These are phyloP conservation scores for Microtus oregoni DNA, from an alignment of 2,113 vertebrate genomes.

Conservation along the genomic window DNA sequence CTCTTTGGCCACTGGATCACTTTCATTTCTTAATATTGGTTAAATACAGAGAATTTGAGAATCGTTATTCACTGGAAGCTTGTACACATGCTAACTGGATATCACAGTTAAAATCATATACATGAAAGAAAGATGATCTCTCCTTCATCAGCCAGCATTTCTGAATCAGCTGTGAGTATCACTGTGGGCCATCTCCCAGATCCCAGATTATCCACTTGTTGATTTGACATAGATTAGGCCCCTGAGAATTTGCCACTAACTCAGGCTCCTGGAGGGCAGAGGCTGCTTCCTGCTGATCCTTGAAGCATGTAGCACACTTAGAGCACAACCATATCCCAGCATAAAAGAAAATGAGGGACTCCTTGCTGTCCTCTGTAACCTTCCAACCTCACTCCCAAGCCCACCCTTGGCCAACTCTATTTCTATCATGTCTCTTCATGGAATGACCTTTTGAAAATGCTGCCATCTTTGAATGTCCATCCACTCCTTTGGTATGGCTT, in stretches of 20 bases:
- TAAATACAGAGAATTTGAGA: slow-evolving; percentile 5
- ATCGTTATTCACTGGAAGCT: background rate
- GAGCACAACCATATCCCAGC: background rate
- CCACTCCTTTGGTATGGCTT: background rate
- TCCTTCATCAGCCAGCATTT: background rate
- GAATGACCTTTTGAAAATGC: background rate
- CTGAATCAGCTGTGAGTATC: slow-evolving; percentile 11
- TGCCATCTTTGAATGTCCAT: background rate
- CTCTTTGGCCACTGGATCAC: background rate
- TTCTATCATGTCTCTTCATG: background rate
- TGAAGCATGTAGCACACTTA: background rate
- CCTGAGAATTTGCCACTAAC: slow-evolving; percentile 43
- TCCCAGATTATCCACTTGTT: background rate
- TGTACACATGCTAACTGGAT: background rate
- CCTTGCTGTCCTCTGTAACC: background rate
- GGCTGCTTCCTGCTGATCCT: background rate
- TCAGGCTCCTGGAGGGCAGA: slow-evolving; percentile 43
- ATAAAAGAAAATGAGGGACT: background rate
- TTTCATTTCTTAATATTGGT: background rate
- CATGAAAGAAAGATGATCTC: background rate
- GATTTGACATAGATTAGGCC: slow-evolving; percentile 6
- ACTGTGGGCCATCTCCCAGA: background rate
- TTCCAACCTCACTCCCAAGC: background rate
- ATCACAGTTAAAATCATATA: background rate
- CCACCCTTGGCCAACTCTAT: background rate